These are phyloP conservation scores for Piezodorus guildinii DNA, from an alignment of 1,140 invertebrate species.

Conservation along the genomic window DNA sequence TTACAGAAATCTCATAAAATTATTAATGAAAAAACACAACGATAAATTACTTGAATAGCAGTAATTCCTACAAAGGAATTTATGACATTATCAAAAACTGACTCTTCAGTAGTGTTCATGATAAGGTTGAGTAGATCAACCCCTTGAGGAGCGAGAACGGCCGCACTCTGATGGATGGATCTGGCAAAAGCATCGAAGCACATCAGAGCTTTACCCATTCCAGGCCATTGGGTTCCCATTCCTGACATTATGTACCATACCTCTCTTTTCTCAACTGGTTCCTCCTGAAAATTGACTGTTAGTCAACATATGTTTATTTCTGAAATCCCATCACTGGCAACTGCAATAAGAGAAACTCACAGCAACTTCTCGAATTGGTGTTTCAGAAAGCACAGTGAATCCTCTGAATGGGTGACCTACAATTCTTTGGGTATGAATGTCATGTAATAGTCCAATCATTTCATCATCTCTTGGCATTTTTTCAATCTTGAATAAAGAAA, in stretches of 20 bases:
- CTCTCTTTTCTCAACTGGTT: slow-evolving; percentile 49
- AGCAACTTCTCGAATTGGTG: slow-evolving; percentile 34
- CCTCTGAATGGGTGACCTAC: slow-evolving; percentile 62
- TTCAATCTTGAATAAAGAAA: slow-evolving; percentile 31
- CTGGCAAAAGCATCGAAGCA: slow-evolving; percentile 63
- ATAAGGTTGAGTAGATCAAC: slow-evolving; percentile 74
- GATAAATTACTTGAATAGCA: slow-evolving; percentile 69
- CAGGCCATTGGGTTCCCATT: slow-evolving; percentile 93
- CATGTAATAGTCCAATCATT: slow-evolving; percentile 62
- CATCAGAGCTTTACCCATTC: slow-evolving; percentile 82
- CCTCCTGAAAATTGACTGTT: background rate
- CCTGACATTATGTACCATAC: slow-evolving; percentile 92
- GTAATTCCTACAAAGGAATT: slow-evolving; percentile 88
- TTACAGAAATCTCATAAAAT: no score
- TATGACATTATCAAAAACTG: slow-evolving; percentile 63
- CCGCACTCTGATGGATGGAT: slow-evolving; percentile 62
- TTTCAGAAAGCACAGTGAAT: slow-evolving; percentile 54
- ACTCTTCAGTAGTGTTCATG: slow-evolving; percentile 57
- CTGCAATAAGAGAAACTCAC: slow-evolving; percentile 31
- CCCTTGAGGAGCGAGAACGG: slow-evolving; percentile 59
- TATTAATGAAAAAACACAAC: no score
- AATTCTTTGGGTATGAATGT: slow-evolving; percentile 55
- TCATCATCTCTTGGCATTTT: slow-evolving; percentile 53
- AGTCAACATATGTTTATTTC: no score
- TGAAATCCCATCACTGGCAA: background rate